These are phyloP conservation scores for Regulus satrapa DNA, from an alignment of 2,113 vertebrate genomes.

Conservation along the genomic window DNA sequence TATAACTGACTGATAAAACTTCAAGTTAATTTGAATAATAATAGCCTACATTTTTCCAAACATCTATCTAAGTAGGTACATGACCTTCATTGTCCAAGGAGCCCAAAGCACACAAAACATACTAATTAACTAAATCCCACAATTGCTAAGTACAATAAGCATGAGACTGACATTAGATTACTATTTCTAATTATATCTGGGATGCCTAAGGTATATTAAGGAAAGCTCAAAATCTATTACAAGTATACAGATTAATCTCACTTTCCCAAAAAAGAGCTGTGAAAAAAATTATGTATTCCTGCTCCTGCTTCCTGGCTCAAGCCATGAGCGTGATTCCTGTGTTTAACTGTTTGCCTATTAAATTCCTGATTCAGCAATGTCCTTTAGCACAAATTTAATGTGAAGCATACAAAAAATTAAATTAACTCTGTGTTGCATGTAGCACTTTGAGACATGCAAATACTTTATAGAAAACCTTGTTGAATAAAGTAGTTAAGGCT, in stretches of 20 bases:
- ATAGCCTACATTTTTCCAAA: not conserved
- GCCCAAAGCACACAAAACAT: not conserved
- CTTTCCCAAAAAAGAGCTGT: slow-evolving; percentile 27
- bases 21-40: slow-evolving; percentile 16
- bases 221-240: slow-evolving; percentile 33
- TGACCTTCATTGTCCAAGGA: slow-evolving; percentile 21
- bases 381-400: not conserved
- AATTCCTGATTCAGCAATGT: slow-evolving; percentile 42
- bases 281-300: not conserved
- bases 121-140: slow-evolving; percentile 50
- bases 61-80: not conserved
- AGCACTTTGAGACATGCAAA: not conserved
- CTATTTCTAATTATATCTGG: slow-evolving; percentile 41
- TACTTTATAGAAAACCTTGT: not conserved
- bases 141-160: not conserved
- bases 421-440: not conserved
- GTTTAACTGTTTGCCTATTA: slow-evolving; percentile 33
- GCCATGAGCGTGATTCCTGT: not conserved
- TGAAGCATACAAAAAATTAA: not conserved
- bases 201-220: slow-evolving; percentile 20
- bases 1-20: not conserved
- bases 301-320: not conserved
- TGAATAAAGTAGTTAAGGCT: not conserved
- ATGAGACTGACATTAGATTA: slow-evolving; percentile 3
- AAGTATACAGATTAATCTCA: slow-evolving; percentile 42